phyloP scores from a whole-genome alignment of 2,113 vertebrate species.

The Heteronetta atricapilla region DNA sequence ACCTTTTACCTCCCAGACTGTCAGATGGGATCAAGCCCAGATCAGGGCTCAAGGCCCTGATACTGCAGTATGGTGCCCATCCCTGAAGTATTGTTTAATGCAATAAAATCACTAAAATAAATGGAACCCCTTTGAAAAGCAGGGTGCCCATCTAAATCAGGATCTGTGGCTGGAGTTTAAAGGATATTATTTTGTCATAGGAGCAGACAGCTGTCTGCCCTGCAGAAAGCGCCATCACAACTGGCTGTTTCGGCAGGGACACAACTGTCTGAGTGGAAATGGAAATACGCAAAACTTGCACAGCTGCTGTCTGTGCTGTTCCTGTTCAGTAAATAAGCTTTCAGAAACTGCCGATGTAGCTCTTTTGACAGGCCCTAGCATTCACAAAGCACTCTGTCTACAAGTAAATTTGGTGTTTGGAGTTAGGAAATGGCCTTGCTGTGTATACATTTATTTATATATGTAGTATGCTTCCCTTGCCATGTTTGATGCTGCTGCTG shows the following conservation, averaged over 20 bases:
- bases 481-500: background rate
- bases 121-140: background rate
- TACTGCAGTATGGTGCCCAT: background rate
- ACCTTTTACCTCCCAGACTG: background rate
- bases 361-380: background rate
- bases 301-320: slow-evolving; percentile 21
- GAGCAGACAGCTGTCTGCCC: background rate
- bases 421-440: background rate
- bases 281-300: slow-evolving; percentile 1
- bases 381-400: background rate
- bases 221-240: background rate
- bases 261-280: background rate
- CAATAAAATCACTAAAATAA: background rate
- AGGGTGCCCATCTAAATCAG: background rate
- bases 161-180: background rate
- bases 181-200: background rate
- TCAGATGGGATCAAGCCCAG: background rate
- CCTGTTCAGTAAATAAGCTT: background rate
- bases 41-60: background rate
- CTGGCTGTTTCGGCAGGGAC: background rate
- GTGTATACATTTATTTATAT: background rate
- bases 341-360: background rate
- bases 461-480: background rate
- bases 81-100: background rate
- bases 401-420: background rate